These are phyloP conservation scores for Pteropus alecto DNA, from an alignment of 2,113 vertebrate species.

Conservation along the genomic window DNA sequence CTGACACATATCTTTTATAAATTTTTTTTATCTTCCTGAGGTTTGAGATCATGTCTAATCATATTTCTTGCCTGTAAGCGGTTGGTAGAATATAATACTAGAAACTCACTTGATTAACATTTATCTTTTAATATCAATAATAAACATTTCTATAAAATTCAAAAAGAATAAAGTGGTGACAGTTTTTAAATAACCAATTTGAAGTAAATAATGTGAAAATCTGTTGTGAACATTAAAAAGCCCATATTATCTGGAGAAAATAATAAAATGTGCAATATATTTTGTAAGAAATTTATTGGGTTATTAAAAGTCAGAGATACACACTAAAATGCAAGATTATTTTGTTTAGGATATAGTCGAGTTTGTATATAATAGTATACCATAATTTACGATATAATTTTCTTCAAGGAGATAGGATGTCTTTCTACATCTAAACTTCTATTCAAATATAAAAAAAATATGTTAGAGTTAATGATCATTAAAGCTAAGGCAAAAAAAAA, in stretches of 20 bases:
- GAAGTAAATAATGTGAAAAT: not conserved
- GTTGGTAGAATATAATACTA: not conserved
- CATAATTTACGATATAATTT: constrained; percentile 66
- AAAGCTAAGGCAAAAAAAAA: constrained; percentile 67
- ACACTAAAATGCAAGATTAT: not conserved
- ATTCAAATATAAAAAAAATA: constrained; percentile 77
- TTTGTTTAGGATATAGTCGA: constrained; percentile 15
- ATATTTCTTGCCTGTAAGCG: not conserved
- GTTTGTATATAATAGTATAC: constrained; percentile 34
- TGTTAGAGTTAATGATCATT: constrained; percentile 78
- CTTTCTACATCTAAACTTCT: constrained; percentile 73
- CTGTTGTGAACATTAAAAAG: not conserved
- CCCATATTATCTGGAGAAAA: not conserved
- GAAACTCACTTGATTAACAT: not conserved
- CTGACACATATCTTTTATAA: not conserved
- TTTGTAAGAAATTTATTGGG: constrained; percentile 1
- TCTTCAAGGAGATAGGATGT: constrained; percentile 69
- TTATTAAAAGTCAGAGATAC: not conserved
- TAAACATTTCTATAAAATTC: not conserved
- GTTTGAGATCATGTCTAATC: not conserved
- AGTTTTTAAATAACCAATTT: not conserved
- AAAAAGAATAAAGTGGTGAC: not conserved
- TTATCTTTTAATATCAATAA: not conserved
- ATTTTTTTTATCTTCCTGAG: not conserved
- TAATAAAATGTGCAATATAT: not conserved